phyloP scores from a whole-genome alignment of 2,888 invertebrate genomes.

The Allolobophora icterica region DNA sequence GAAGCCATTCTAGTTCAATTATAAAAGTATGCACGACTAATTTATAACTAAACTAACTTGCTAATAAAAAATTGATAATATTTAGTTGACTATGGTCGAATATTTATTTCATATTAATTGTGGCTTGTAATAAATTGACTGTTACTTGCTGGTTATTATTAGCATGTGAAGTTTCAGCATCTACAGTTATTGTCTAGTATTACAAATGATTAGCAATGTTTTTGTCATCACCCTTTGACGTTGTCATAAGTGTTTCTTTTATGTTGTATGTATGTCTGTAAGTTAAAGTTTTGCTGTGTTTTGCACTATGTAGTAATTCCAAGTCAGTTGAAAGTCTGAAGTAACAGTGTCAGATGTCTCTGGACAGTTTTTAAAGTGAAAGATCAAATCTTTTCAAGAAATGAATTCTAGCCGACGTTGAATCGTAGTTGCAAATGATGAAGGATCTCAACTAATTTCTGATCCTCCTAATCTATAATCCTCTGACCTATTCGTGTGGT shows the following conservation, averaged over 20 bases:
- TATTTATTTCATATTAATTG: neutral
- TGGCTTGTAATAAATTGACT: neutral
- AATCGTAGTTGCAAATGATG: neutral
- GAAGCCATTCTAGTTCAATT: neutral
- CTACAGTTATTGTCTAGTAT: neutral
- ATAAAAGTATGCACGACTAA: neutral
- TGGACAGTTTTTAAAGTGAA: neutral
- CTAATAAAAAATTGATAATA: neutral
- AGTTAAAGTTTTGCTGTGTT: neutral
- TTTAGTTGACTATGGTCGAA: neutral
- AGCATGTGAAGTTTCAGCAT: neutral
- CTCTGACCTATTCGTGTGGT: neutral
- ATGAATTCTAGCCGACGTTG: neutral
- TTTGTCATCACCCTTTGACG: neutral
- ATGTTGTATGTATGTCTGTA: neutral
- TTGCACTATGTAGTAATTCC: neutral
- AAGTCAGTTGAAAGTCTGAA: neutral
- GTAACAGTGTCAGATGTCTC: neutral
- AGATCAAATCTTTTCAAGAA: neutral
- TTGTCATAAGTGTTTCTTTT: slow-evolving; percentile 4
- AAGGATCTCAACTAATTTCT: too few species aligned
- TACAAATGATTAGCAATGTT: neutral
- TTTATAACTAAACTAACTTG: neutral
- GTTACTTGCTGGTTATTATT: neutral
- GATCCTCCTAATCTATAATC: neutral